Evolutionary conservation across 2,888 invertebrate genomes (phyloP).

Genomic region (Tribolium freemani): DNA sequence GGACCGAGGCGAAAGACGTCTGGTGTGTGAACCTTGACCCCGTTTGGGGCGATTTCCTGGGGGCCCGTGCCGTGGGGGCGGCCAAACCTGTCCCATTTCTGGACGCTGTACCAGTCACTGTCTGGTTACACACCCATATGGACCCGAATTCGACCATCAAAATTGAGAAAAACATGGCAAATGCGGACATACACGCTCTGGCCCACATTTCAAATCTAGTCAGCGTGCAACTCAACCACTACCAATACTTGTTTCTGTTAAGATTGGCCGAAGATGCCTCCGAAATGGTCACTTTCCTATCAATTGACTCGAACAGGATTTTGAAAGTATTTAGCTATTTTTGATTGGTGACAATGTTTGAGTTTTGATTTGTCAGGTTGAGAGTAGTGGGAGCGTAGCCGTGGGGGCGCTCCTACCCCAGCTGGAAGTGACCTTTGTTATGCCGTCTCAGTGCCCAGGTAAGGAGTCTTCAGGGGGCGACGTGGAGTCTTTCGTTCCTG

Average conservation of each 20-base stretch:
- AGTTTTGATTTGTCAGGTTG: constrained; percentile 58
- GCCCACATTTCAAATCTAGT: constrained; percentile 87
- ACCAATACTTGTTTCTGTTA: constrained; percentile 91
- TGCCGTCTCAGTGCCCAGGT: constrained; percentile 86
- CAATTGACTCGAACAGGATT: constrained; percentile 83
- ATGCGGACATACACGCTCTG: constrained; percentile 83
- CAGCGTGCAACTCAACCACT: constrained; percentile 93
- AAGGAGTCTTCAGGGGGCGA: constrained; percentile 89
- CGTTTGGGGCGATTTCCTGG: constrained; percentile 93
- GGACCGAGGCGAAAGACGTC: constrained; percentile 89
- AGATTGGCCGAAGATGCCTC: constrained; percentile 85
- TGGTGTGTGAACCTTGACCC: constrained; percentile 93
- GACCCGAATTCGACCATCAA: constrained; percentile 66
- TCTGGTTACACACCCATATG: constrained; percentile 80
- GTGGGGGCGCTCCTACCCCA: constrained; percentile 87
- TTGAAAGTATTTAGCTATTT: constrained; percentile 67
- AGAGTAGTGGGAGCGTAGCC: constrained; percentile 72
- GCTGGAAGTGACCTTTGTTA: constrained; percentile 88
- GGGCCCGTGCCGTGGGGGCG: constrained; percentile 82
- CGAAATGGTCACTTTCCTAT: constrained; percentile 84
- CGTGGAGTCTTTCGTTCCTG: constrained; percentile 84
- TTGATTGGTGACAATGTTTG: not conserved
- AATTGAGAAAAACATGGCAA: constrained; percentile 45
- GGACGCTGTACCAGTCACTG: constrained; percentile 88
- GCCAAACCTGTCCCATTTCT: constrained; percentile 84